A percentile compares a stretch with the other conserved stretches of the same genome.
Conservation (phyloP, 2,888 invertebrate genomes). For the Phoenoteleia sp. region DNA sequence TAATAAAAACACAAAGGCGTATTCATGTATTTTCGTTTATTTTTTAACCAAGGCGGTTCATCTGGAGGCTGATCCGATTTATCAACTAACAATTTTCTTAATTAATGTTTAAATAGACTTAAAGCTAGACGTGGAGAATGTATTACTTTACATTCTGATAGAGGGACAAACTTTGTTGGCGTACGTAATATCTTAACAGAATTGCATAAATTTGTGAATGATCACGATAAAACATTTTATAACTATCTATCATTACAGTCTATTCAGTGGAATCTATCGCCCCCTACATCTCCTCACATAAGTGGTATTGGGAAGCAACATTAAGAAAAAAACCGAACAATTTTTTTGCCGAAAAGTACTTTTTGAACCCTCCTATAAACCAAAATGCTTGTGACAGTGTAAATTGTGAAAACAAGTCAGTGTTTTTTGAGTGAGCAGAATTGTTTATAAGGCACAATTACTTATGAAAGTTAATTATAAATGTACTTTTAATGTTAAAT, state of each 20-base stretch:
- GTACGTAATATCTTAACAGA: constrained; percentile 6
- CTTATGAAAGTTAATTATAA: no score
- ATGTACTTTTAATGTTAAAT: no score
- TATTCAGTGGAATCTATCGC: neutral
- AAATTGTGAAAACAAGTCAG: no score
- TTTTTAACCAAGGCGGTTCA: constrained; percentile 70
- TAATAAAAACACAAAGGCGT: constrained; percentile 7
- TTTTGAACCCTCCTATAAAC: no score
- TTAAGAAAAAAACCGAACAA: no score
- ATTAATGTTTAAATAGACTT: constrained; percentile 61
- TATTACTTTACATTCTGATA: constrained; percentile 66
- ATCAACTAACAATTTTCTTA: constrained; percentile 69
- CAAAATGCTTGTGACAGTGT: no score
- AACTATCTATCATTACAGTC: neutral
- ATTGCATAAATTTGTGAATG: constrained; percentile 1
- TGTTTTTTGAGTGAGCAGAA: no score
- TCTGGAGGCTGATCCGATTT: constrained; percentile 71
- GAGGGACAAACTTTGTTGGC: constrained; percentile 73
- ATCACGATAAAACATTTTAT: neutral
- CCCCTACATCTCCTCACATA: neutral
- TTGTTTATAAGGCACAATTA: no score
- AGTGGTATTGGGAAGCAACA: no score
- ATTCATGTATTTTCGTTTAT: constrained; percentile 72
- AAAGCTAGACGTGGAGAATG: constrained; percentile 67
- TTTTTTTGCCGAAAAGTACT: no score